Conservation (phyloP, 2,113 vertebrate species). For the Aviceda subcristata region DNA sequence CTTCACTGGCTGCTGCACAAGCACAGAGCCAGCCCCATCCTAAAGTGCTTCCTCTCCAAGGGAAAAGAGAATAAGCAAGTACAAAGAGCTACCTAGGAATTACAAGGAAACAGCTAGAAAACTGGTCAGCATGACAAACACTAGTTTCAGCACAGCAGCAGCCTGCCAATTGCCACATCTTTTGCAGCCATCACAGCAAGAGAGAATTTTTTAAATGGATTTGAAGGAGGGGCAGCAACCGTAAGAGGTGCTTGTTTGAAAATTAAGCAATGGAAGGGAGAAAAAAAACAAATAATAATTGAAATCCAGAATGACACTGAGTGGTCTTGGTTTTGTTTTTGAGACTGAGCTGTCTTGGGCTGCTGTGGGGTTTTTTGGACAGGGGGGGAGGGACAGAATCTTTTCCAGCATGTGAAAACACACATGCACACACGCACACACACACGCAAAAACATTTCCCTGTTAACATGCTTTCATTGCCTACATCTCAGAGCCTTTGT, state of each 20-base stretch:
- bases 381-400: background rate
- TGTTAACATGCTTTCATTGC: background rate
- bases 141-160: slow-evolving; percentile 13
- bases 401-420: background rate
- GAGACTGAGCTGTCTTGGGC: background rate
- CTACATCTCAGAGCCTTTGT: slow-evolving; percentile 10
- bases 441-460: background rate
- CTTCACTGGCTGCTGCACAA: background rate
- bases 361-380: background rate
- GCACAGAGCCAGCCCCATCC: background rate
- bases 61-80: background rate
- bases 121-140: background rate
- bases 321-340: background rate
- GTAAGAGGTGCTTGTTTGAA: slow-evolving; percentile 8
- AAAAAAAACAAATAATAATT: background rate
- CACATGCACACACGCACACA: background rate
- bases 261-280: background rate
- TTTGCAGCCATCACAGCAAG: slow-evolving; percentile 24
- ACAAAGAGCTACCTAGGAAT: background rate
- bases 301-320: background rate
- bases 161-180: background rate
- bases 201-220: background rate
- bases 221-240: background rate
- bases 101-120: background rate
- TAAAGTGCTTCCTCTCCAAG: background rate